A percentile compares a stretch with the other conserved stretches of the same genome.
Evolutionary conservation across 37 sponge, comb jelly and placozoan genomes (phyloP).

Genomic region (Beroe forskalii): DNA sequence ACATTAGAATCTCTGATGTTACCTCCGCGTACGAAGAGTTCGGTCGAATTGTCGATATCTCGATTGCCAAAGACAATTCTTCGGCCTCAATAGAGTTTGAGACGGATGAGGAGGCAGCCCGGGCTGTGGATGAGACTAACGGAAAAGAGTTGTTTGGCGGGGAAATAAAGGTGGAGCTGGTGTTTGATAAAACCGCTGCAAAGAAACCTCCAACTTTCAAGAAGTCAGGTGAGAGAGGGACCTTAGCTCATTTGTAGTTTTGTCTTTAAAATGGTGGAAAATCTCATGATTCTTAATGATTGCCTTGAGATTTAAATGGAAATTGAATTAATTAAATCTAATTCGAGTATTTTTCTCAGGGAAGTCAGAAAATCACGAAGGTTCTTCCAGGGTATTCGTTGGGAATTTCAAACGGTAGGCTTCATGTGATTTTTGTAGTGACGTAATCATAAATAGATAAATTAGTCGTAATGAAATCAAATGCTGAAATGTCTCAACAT

Average conservation of each 20-base stretch:
- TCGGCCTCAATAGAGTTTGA: constrained; percentile 19
- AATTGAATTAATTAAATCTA: no score
- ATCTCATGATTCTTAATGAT: no score
- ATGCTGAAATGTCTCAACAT: no score
- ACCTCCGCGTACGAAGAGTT: constrained; percentile 8
- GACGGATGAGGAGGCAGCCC: neutral
- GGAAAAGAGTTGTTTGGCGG: constrained; percentile 4
- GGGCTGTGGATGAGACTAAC: constrained; percentile 4
- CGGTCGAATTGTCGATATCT: constrained; percentile 17
- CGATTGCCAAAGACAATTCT: neutral
- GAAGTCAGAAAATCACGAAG: no score
- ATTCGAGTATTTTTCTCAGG: no score
- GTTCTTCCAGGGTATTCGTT: neutral
- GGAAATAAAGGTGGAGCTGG: neutral
- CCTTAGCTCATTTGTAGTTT: no score
- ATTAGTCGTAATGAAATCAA: no score
- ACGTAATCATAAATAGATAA: no score
- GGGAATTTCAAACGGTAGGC: neutral
- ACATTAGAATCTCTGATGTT: neutral
- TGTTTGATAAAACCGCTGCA: neutral
- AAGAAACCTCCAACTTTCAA: neutral
- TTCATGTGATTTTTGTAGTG: no score
- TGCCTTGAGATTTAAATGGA: no score
- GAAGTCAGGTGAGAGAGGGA: neutral
- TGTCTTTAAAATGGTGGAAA: no score